Evolutionary conservation across 23 tunicate genomes (phyloP).

Genomic region (Corella eumyota): DNA sequence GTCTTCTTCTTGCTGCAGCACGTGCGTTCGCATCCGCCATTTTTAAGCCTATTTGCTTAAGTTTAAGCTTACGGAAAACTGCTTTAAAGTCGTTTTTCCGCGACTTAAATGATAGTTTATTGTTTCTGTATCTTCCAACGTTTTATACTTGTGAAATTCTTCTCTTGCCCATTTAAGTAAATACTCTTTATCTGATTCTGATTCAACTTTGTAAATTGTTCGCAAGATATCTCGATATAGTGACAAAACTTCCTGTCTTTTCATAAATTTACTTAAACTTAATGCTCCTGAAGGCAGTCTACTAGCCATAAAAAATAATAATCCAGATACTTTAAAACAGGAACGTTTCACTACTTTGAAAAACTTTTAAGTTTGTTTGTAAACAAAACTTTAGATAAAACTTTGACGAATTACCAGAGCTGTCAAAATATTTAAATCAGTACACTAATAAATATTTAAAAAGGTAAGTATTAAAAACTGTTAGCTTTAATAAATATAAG

Average conservation of each 20-base stretch:
- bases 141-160: slow-evolving; percentile 54
- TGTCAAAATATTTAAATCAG: too few relatives aligned
- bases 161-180: slow-evolving; percentile 50
- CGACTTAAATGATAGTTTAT: slow-evolving; percentile 40
- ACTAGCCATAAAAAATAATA: slow-evolving; percentile 35
- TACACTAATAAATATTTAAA: too few relatives aligned
- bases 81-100: slow-evolving; percentile 30
- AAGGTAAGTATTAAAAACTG: too few relatives aligned
- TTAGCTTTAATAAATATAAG: too few relatives aligned
- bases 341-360: too few relatives aligned
- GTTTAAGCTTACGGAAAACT: slow-evolving; percentile 15
- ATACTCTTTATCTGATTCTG: slow-evolving; percentile 13
- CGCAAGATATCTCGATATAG: slow-evolving; percentile 47
- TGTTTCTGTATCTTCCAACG: slow-evolving; percentile 29
- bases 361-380: too few relatives aligned
- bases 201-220: slow-evolving; percentile 28
- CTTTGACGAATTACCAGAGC: too few relatives aligned
- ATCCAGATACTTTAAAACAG: too few relatives aligned
- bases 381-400: too few relatives aligned
- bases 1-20: slow-evolving; percentile 32
- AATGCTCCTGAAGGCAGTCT: slow-evolving; percentile 24
- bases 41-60: slow-evolving; percentile 18
- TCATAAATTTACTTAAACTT: slow-evolving; percentile 41
- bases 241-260: slow-evolving; percentile 45
- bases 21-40: slow-evolving; percentile 7